Base-by-base conservation (phyloP, 2,797 vertebrate genomes). In the Eleutherodactylus coqui region DNA sequence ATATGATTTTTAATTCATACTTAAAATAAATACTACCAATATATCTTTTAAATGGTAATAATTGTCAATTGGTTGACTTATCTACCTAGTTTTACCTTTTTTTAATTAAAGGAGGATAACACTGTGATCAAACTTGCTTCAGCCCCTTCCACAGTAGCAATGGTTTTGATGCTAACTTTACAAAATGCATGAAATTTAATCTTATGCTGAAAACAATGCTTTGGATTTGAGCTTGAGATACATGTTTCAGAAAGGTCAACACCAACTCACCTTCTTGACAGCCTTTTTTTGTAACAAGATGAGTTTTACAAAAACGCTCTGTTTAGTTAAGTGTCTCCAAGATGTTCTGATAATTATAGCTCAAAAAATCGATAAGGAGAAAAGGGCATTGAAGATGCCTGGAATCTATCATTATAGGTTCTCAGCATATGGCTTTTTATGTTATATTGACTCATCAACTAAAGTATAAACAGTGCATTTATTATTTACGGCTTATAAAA, bases 281-380 rank as follows among this genome's bases (percentile, higher is more conserved):
- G 72, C 34, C 45, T 79, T 34, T 79, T 34, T 88, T 1, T 14
- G 0, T 13, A 53, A 0, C 79, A 1, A 1, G 27, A 36, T 0
- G 75, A 43, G 72, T 87, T 89, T 13, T 10, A 0, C 69, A 24
- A 82, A 86, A 64, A 69, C 89, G 78, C 75, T 70, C 82, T 69
- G 1, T 82, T 88, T 64, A 16, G 80, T 7, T 0, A 0, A 5
- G 85, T 3, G 60, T 34, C 88, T 72, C 85, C 1, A 81, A 69
- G 83, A 32, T 73, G 76, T 70, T 58, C 75, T 0, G 10, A 75
- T 85, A 27, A 16, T 0, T 0, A 29, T 1, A 0, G 29, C 75
- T 80, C 9, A 10, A 47, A 58, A 88, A 88, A 89, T 49, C 75
- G 53, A 38, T 49, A 13, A 45, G n/a, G 17, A 10, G 78, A 82